Evolutionary conservation across 2,113 vertebrate species (phyloP).

Genomic region (Addax nasomaculatus): DNA sequence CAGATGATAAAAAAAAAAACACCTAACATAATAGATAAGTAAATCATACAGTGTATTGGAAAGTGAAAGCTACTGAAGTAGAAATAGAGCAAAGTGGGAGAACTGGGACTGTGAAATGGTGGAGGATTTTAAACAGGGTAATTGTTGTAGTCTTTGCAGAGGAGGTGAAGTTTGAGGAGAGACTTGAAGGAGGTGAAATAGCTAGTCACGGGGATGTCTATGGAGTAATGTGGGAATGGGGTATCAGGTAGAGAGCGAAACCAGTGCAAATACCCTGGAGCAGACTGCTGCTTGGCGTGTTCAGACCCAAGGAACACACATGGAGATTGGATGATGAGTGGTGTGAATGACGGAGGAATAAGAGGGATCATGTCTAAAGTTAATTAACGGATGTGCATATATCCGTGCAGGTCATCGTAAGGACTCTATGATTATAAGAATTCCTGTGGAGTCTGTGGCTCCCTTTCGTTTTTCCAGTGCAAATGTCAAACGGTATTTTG

Average conservation of each 20-base stretch:
- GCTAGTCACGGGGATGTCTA: not conserved
- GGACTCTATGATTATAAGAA: not conserved
- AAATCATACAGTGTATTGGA: not conserved
- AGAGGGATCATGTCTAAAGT: not conserved
- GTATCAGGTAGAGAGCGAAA: not conserved
- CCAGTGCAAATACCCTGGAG: not conserved
- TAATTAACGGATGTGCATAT: not conserved
- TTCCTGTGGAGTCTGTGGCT: not conserved
- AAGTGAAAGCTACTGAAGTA: not conserved
- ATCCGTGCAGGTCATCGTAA: not conserved
- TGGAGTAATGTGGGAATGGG: not conserved
- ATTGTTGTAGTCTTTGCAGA: not conserved
- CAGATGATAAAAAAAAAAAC: not conserved
- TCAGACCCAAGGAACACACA: not conserved
- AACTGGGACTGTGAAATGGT: no score
- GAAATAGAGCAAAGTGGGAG: not conserved
- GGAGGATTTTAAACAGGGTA: not conserved
- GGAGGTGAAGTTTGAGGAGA: not conserved
- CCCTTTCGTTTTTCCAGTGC: not conserved
- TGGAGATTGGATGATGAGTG: not conserved
- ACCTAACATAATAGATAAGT: not conserved
- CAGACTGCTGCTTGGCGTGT: not conserved
- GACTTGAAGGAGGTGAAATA: not conserved
- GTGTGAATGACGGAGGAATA: not conserved
- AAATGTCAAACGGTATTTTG: not conserved